Percentiles rank a stretch among this genome's conserved stretches.
Conservation (phyloP, 2,797 vertebrate species). For the Mus spretus region DNA sequence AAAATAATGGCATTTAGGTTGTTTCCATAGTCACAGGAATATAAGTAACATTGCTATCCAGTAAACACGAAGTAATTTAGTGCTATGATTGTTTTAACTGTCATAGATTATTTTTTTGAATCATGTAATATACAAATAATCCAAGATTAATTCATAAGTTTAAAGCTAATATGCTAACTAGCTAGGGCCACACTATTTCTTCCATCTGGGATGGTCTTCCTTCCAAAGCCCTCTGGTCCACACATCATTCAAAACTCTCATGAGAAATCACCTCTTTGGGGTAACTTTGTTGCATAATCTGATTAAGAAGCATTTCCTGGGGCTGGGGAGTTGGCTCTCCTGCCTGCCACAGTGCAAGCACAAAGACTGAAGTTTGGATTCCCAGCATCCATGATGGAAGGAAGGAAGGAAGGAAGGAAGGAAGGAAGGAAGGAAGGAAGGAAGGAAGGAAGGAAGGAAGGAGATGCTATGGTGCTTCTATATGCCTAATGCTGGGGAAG, state of each 20-base stretch:
- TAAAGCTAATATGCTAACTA: constrained; percentile 36
- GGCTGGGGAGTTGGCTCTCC: not conserved
- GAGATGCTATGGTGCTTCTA: not conserved
- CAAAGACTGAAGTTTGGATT: not conserved
- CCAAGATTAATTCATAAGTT: constrained; percentile 1
- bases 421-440: too few species aligned
- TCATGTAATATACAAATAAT: constrained; percentile 2
- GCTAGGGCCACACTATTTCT: not conserved
- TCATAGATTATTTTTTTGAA: not conserved
- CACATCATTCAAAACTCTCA: constrained; percentile 20
- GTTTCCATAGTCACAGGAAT: constrained; percentile 41
- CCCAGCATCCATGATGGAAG: not conserved
- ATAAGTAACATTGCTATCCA: constrained; percentile 10
- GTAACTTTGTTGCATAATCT: not conserved
- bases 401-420: too few species aligned
- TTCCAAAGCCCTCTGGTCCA: constrained; percentile 19
- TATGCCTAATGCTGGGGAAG: not conserved
- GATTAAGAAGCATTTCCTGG: constrained; percentile 8
- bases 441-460: too few species aligned
- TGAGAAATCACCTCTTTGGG: not conserved
- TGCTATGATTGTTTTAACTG: not conserved
- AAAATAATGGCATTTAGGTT: constrained; percentile 35
- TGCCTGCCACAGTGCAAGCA: not conserved
- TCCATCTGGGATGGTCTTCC: not conserved
- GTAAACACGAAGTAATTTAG: constrained; percentile 23